phyloP scores from a whole-genome alignment of 2,113 vertebrate genomes.

The Ascaphus truei region DNA sequence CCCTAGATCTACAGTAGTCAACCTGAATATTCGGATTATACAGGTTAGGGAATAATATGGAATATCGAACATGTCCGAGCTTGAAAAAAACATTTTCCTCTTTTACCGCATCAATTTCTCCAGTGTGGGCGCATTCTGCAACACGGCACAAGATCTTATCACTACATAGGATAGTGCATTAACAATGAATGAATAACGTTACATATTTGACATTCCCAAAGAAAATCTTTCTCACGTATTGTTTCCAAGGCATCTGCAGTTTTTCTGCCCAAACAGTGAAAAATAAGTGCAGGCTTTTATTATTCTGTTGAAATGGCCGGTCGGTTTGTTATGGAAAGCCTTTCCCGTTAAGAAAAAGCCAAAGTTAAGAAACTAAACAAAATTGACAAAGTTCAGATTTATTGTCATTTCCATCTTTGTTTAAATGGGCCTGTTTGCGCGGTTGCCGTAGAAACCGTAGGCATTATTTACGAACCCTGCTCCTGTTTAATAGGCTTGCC shows the following conservation, averaged over 20 bases:
- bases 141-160: no score
- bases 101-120: no score
- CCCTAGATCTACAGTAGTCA: no score
- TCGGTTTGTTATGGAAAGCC: constrained; percentile 53
- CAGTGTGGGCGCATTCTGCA: no score
- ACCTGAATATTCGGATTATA: no score
- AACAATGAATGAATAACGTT: neutral
- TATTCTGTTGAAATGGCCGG: constrained; percentile 36
- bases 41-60: no score
- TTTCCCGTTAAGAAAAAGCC: constrained; percentile 66
- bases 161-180: neutral
- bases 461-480: constrained; percentile 69
- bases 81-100: no score
- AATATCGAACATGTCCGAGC: no score
- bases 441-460: constrained; percentile 75
- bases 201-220: neutral
- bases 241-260: neutral
- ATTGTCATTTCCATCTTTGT: constrained; percentile 66
- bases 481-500: constrained; percentile 62
- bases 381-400: constrained; percentile 77
- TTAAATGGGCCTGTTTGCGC: constrained; percentile 60
- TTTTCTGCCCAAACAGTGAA: neutral
- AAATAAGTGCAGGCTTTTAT: constrained; percentile 7
- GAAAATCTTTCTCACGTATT: neutral
- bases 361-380: constrained; percentile 66